Base-by-base conservation (phyloP, 2,888 invertebrate genomes). In the Heliconius cydno region DNA sequence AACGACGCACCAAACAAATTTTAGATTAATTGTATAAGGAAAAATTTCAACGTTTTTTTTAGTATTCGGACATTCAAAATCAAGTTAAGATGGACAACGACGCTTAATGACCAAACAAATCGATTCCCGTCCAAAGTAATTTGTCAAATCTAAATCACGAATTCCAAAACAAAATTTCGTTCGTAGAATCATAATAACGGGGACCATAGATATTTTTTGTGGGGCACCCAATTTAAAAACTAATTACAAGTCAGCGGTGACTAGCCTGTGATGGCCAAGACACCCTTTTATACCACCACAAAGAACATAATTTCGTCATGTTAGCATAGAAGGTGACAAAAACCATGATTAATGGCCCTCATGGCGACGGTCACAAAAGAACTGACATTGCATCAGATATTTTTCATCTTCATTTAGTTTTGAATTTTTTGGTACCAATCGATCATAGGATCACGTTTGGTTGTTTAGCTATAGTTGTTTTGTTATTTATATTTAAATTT, bases 171-270 rank as follows among this genome's bases (percentile, higher is more conserved):
- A 30, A 30, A 88, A 90, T 83, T 88, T 83, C 82, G 84, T 91
- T 89, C 90, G 90, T 91, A 91, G 91, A 92, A 82, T 81, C 87
- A 89, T 91, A 92, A 92, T 92, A 92, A 92, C 90, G 86, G 86
- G 84, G 84, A 83, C 90, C 90, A 91, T 89, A 89, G 87, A 88
- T 88, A 89, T 90, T 94, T 93, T 93, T 92, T 90, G 90, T 89
- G 87, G 80, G 84, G 85, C 87, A 90, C 92, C 94, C 94, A 94
- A 95, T 94, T 94, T 93, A 92, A 93, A 94, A 95, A 93, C 92
- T 95, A 94, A 95, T 95, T 92, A 94, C 90, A 90, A 88, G 87
- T 88, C 88, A 81, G 84, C 89, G 90, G 91, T 91, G 93, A 93
- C 93, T 93, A 92, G 92, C 88, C 91, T 88, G 88, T 88, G 90